Base-by-base conservation (phyloP, 2,888 invertebrate genomes). In the Phalera bucephala region DNA sequence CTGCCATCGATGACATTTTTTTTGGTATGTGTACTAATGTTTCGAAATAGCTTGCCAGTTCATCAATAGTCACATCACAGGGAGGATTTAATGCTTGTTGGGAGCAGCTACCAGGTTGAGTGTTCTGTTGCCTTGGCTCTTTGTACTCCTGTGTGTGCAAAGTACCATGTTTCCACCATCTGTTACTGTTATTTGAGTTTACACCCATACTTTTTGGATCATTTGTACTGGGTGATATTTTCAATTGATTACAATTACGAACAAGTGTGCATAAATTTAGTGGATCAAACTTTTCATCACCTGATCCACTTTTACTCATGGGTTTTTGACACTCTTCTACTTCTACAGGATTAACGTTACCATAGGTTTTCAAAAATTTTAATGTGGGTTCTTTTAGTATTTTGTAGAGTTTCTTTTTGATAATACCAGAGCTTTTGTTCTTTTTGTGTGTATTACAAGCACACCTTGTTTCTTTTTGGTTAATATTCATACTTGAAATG, bases 1-100 rank as follows among this genome's bases (percentile, higher is more conserved):
- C 97, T 41, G 98, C 98, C 98, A 98, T 98, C 39, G 95, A 93
- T 30, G 97, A 97, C 98, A 98, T 98, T 82, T 98, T 98, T 86
- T 97, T 97, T 53, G 98, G 98, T 91, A 98, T 97, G 91, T 98
- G 96, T 55, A 98, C 96, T 88, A 96, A 94, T 47, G 97, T 96
- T 86, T 98, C 98, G 81, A 98, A 97, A 84, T 98, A 98, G 78
- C 97, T 95, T 45, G 98, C 97, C 63, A 98, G 91, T 87, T 98
- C 98, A 79, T 97, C 97, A 63, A 97, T 97, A 29, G 96, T 97
- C 33, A 97, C 93, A 90, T 98, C 97, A 83, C 95, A 94, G 1
- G 93, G 91, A 27, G 94, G 93, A 40, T 93, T 91, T 9, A 91
- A 86, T 2, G 94, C 95, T 76, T 97, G 95, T 61, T 95, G 95